These are phyloP conservation scores for Galerucella nymphaeae DNA, from an alignment of 2,888 invertebrate genomes.

Conservation along the genomic window DNA sequence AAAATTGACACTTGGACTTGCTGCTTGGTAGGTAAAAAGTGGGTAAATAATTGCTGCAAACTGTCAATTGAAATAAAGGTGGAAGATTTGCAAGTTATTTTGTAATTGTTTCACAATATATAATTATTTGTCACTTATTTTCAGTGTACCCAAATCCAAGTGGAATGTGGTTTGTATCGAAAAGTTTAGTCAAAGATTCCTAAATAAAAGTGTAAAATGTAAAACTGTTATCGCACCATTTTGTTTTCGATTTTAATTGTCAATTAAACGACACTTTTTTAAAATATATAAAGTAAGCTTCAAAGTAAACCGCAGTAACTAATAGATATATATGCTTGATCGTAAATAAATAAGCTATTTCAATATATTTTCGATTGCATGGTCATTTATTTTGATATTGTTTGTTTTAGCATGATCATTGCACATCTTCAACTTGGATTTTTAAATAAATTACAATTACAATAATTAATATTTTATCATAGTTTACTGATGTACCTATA, in stretches of 20 bases:
- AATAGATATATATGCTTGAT: constrained; percentile 14
- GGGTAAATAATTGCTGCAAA: background rate
- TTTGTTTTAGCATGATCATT: constrained; percentile 22
- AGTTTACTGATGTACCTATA: background rate
- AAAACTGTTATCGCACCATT: constrained; percentile 24
- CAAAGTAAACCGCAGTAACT: constrained; percentile 9
- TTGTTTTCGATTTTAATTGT: constrained; percentile 17
- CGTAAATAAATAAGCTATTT: constrained; percentile 2
- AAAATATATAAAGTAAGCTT: background rate
- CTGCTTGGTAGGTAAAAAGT: constrained; percentile 7
- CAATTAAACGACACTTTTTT: background rate
- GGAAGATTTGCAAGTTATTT: constrained; percentile 21
- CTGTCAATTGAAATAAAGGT: background rate
- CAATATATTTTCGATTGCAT: constrained; percentile 2
- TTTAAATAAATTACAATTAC: constrained; percentile 13
- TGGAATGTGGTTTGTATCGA: constrained; percentile 42
- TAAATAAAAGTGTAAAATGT: constrained; percentile 27
- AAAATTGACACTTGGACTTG: no score
- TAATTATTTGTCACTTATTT: constrained; percentile 22
- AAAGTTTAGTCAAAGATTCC: constrained; percentile 34
- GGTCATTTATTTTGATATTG: constrained; percentile 5
- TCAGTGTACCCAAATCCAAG: constrained; percentile 34
- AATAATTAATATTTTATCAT: constrained; percentile 9
- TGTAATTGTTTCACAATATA: constrained; percentile 2
- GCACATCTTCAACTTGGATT: constrained; percentile 28